Base-by-base conservation (phyloP, 2,888 invertebrate species). In the Barypeithes pellucidus region DNA sequence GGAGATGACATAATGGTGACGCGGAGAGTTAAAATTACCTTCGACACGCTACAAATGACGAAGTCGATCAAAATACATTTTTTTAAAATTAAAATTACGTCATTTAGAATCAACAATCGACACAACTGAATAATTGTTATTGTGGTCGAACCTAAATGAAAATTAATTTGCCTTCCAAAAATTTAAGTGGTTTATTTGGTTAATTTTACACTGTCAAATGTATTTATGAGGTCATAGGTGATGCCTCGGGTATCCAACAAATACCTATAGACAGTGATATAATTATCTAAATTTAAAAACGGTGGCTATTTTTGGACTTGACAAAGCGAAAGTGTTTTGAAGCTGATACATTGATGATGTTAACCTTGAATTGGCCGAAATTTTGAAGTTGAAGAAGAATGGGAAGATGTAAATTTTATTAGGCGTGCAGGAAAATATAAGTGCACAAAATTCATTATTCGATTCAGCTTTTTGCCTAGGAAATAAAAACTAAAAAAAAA, bases 1-100 rank as follows among this genome's bases (percentile, higher is more conserved):
- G 22, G 61, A 33, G 68, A 68, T 73, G 73, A 68, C 59, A 73
- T 68, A 73, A 73, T 39, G 73, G 52, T 69, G 73, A 73, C 69
- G 73, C 29, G 29, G n/a, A 50, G 11, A n/a, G 62, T 63, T 73
- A 68, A 65, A 73, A 47, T 73, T 69, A 69, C 65, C 43, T 41
- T 39, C 24, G 47, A 50, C 60, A 59, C 62, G 73, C 65, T 45
- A 69, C 69, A 59, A 24, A 36, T 71, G 65, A 71, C 70, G 65
- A 71, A 14, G 18, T 59, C 20, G 12, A 11, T 22, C 39, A 24
- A 66, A 54, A 54, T 54, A 66, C 8, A 43, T 43, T 33, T 50
- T 36, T 18, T 22, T 68, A 14, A n/a, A 7, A 47, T 60, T 50
- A 39, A 36, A 22, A 65, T 71, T 71, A 20, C 65, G 65, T 65